These are phyloP conservation scores for Physeter macrocephalus DNA, from an alignment of 2,113 vertebrate genomes.

Conservation along the genomic window DNA sequence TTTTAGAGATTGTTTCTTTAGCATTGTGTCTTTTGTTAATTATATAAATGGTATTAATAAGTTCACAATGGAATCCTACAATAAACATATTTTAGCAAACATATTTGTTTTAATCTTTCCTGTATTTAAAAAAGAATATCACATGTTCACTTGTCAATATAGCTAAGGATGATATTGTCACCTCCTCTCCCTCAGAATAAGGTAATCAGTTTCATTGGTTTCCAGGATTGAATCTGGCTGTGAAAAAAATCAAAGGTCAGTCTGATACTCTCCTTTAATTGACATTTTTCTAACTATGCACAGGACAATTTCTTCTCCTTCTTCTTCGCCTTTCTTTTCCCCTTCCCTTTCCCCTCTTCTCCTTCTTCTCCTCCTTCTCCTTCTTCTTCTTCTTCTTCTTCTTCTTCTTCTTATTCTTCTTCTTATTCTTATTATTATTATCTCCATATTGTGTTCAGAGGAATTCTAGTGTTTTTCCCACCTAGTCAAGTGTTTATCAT, in stretches of 20 bases:
- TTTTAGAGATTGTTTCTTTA: background rate
- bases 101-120: background rate
- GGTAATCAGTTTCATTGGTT: background rate
- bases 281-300: background rate
- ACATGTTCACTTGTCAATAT: background rate
- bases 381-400: too few relatives aligned
- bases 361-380: too few relatives aligned
- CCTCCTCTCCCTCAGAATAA: background rate
- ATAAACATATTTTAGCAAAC: background rate
- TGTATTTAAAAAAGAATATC: background rate
- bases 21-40: background rate
- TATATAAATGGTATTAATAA: background rate
- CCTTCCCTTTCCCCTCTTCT: too few relatives aligned
- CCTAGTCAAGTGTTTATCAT: background rate
- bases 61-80: background rate
- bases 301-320: background rate
- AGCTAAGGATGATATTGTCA: background rate
- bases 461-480: background rate
- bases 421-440: background rate
- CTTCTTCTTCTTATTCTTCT: too few relatives aligned
- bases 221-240: background rate
- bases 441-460: background rate
- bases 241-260: background rate
- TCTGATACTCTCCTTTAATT: background rate
- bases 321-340: too few relatives aligned